These are phyloP conservation scores for Sitta europaea DNA, from an alignment of 2,113 vertebrate species.

Conservation along the genomic window DNA sequence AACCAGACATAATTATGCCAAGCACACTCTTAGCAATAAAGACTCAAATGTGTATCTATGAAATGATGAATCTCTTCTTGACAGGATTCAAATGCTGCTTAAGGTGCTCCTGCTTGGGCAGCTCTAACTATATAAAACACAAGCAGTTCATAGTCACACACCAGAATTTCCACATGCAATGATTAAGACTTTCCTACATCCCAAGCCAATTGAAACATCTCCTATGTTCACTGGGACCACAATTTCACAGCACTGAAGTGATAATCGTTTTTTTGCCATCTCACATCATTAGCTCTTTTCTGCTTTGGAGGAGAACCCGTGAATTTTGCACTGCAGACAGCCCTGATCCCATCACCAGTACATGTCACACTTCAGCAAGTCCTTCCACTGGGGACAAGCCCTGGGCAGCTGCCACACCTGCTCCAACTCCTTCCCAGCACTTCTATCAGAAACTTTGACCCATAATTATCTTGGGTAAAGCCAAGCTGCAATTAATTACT, in stretches of 20 bases:
- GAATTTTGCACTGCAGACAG: not conserved
- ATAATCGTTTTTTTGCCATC: not conserved
- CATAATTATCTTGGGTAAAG: not conserved
- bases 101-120: not conserved
- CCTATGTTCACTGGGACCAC: not conserved
- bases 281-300: not conserved
- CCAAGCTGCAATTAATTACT: not conserved
- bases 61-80: not conserved
- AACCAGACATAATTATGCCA: not conserved
- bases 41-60: not conserved
- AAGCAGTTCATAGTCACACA: not conserved
- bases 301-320: not conserved
- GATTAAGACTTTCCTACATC: not conserved
- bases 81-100: not conserved
- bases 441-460: not conserved
- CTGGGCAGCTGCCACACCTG: not conserved
- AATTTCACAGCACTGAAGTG: fast-evolving
- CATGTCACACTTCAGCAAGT: not conserved
- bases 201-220: not conserved
- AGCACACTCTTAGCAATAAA: not conserved
- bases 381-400: not conserved
- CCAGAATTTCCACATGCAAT: not conserved
- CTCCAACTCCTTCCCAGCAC: not conserved
- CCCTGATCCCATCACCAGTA: not conserved
- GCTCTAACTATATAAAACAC: no score